phyloP scores from a whole-genome alignment of 2,888 invertebrate genomes.

The Tolmerus cingulatus region DNA sequence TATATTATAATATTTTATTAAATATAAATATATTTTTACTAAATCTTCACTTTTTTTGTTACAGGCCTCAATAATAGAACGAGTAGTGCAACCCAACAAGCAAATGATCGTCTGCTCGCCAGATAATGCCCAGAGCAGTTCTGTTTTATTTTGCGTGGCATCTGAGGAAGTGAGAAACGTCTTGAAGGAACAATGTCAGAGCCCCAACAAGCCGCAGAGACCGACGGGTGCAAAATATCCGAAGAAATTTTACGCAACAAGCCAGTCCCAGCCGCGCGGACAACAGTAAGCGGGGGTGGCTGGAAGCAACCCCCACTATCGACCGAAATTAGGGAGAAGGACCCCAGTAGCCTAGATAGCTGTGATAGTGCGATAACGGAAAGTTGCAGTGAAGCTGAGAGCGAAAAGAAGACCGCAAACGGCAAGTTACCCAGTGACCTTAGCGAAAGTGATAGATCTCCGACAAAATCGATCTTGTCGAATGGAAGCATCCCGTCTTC shows the following conservation, averaged over 20 bases:
- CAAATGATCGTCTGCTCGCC: constrained; percentile 9
- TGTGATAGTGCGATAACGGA: constrained; percentile 25
- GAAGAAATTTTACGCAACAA: neutral
- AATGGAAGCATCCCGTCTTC: neutral
- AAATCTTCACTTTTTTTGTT: neutral
- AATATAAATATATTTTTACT: neutral
- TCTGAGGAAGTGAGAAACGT: neutral
- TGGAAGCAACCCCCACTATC: neutral
- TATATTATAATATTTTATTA: no score
- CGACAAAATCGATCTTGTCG: constrained; percentile 33
- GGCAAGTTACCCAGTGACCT: neutral
- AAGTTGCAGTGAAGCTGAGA: neutral
- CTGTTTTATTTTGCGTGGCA: constrained; percentile 9
- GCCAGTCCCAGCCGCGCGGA: neutral
- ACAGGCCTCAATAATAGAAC: constrained; percentile 10
- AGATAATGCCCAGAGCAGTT: neutral
- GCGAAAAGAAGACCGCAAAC: neutral
- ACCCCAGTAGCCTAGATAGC: neutral
- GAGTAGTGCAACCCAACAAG: neutral
- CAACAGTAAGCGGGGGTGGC: neutral
- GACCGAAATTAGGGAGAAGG: neutral
- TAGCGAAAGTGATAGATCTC: neutral
- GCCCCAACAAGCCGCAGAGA: neutral
- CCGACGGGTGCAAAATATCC: constrained; percentile 6
- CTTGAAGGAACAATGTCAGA: constrained; percentile 26